phyloP scores from a whole-genome alignment of 2,797 vertebrate species.

The Coregonus ussuriensis region DNA sequence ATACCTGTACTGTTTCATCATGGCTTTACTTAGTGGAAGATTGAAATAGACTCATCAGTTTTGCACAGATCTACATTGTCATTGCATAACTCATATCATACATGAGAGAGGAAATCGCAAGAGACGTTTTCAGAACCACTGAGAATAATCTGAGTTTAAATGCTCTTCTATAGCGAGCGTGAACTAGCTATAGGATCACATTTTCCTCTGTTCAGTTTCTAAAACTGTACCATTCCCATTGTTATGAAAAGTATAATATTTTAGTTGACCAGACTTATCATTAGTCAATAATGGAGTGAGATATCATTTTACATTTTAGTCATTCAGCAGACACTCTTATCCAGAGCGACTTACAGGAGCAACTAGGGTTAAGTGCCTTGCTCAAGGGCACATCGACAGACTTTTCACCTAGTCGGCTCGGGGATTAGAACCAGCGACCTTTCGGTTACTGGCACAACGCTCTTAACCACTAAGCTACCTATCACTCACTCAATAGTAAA shows the following conservation, averaged over 20 bases:
- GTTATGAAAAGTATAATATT: no score
- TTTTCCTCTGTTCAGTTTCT: not conserved
- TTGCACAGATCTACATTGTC: not conserved
- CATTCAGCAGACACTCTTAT: no score
- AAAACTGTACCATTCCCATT: no score
- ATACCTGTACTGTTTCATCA: not conserved
- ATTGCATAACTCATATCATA: not conserved
- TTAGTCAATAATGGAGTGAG: not conserved
- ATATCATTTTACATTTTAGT: not conserved
- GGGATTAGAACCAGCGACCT: no score
- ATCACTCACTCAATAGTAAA: not conserved
- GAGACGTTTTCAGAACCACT: not conserved
- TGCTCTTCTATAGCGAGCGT: not conserved
- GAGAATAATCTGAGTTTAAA: not conserved
- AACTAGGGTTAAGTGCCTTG: no score
- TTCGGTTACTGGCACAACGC: no score
- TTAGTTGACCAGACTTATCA: not conserved
- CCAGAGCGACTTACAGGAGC: no score
- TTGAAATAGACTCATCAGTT: not conserved
- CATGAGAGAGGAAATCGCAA: constrained; percentile 1
- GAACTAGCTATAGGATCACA: not conserved
- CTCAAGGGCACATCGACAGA: no score
- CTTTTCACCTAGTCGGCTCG: no score
- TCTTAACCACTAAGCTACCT: no score
- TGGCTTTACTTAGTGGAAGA: not conserved